A percentile compares a stretch with the other conserved stretches of the same genome.
Conservation (phyloP, 1,140 invertebrate genomes). For the Trichomalopsis sarcophagae region DNA sequence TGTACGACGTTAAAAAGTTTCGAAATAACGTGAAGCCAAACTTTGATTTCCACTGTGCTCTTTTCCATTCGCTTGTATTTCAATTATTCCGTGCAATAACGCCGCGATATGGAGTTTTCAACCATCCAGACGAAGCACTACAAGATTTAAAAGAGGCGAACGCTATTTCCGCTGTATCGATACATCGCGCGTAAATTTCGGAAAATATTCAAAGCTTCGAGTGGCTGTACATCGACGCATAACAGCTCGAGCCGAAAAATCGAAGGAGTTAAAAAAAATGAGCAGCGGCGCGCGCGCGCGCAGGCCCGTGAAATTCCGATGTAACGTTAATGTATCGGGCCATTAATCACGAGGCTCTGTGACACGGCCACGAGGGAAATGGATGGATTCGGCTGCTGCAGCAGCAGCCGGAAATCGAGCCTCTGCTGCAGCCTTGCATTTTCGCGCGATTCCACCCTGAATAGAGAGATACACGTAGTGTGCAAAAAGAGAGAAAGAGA, state of each 20-base stretch:
- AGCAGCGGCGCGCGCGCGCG: not conserved
- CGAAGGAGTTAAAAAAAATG: not conserved
- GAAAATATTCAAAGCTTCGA: not conserved
- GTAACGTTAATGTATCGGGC: constrained; percentile 54
- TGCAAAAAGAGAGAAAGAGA: constrained; percentile 7
- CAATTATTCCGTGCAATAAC: no score
- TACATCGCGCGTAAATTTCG: not conserved
- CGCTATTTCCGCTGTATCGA: no score
- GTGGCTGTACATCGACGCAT: no score
- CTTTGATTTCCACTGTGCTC: no score
- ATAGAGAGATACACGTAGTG: not conserved
- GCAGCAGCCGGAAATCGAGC: constrained; percentile 51
- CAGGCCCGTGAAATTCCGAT: constrained; percentile 34
- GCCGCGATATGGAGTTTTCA: no score
- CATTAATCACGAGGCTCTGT: constrained; percentile 55
- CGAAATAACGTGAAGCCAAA: no score
- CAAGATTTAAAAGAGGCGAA: no score
- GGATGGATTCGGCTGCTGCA: constrained; percentile 51
- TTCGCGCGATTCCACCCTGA: not conserved
- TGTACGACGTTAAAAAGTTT: no score
- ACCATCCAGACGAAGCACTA: no score
- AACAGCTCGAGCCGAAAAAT: not conserved
- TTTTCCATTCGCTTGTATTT: no score
- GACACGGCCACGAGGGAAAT: constrained; percentile 49
- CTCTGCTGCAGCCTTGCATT: constrained; percentile 11